Evolutionary conservation across 2,888 invertebrate species (phyloP), one percentile per base, ranked within the genome.

Genomic region (Marronus borbonicus): DNA sequence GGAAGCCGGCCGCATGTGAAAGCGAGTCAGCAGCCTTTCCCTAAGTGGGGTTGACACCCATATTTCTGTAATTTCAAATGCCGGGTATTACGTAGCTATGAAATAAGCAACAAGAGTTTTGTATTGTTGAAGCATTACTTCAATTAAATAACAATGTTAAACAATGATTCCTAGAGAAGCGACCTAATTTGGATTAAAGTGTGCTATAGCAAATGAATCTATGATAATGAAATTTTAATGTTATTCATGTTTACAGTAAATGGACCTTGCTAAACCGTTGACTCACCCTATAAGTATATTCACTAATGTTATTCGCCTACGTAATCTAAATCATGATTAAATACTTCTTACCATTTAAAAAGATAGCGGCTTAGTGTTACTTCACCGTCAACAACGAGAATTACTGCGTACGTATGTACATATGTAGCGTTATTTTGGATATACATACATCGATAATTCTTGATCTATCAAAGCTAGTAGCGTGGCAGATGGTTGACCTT

Each of bases 401-500:
- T 31, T 52, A 31, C 28, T 14, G n/a, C 55, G n/a, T n/a, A 65
- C 14, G 36, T 36, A 36, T 36, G 31, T 36, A 36, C 31, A 5
- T 5, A 36, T 36, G 31, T 10, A 36, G 17, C n/a, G 36, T 28
- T 24, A 3, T 28, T 39, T 8, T 65, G 44, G 44, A 31, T 17
- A 31, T 70, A n/a, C 39, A 12, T 58, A 55, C 31, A 55, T 55
- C 8, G 14, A 50, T 36, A 36, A 68, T 31, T 70, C 55, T 5
- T 31, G 17, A 70, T 70, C 49, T 31, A 70, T 70, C 31, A 55
- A 36, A 8, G 28, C 55, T 17, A 17, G 55, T 36, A 55, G 55
- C 55, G 44, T 1, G 12, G 44, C 44, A 70, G 70, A 70, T 70
- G 36, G 55, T 55, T 55, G 55, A 70, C 70, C 70, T 70, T 70